Evolutionary conservation across 2,113 vertebrate species (phyloP).

Genomic region (Saimiri boliviensis): DNA sequence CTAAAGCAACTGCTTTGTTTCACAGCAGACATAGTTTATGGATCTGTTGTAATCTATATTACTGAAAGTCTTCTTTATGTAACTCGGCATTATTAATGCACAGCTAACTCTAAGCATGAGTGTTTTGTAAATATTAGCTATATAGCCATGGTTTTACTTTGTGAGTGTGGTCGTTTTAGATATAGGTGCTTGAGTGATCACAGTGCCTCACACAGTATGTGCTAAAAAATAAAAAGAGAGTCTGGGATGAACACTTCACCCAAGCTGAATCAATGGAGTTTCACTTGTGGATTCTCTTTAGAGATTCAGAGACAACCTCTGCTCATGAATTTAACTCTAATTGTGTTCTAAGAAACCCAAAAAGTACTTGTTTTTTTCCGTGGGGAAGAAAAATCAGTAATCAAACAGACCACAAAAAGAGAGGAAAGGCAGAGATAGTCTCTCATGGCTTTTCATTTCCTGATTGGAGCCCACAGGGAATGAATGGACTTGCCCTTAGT

Average conservation of each 20-base stretch:
- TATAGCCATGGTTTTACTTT: background rate
- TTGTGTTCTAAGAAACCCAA: background rate
- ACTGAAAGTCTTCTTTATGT: background rate
- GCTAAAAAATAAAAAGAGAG: background rate
- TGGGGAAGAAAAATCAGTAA: background rate
- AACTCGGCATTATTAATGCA: background rate
- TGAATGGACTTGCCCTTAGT: too few species aligned
- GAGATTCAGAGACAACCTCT: background rate
- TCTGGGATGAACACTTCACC: background rate
- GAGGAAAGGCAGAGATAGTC: background rate
- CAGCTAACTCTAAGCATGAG: background rate
- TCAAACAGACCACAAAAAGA: background rate
- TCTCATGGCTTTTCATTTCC: background rate
- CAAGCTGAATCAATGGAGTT: background rate
- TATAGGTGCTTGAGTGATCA: background rate
- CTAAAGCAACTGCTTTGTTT: background rate
- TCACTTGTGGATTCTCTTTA: background rate
- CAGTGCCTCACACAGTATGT: background rate
- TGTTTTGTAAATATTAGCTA: background rate
- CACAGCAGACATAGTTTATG: background rate
- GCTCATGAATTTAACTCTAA: background rate
- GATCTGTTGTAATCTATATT: background rate
- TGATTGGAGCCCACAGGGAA: background rate
- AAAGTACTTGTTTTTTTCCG: background rate
- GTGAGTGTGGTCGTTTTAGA: background rate